These are phyloP conservation scores for Periophthalmodon schlosseri DNA, from an alignment of 2,113 vertebrate species.

Conservation along the genomic window DNA sequence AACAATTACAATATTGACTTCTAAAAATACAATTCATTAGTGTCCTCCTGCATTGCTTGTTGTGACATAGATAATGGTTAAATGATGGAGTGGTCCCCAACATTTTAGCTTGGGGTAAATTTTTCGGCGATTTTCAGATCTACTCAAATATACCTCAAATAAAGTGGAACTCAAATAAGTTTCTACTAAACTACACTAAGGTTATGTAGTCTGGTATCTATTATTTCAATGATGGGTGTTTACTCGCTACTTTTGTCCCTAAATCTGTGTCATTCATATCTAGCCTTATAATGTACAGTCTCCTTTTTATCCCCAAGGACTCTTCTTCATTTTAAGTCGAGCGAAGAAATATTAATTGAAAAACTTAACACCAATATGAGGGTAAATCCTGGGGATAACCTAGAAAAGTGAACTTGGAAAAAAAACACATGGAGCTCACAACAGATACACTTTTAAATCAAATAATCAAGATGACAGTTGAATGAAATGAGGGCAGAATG, in stretches of 20 bases:
- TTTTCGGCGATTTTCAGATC: neutral
- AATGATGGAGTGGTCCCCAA: neutral
- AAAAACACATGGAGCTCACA: conserved; percentile 14
- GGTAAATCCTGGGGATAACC: conserved; percentile 40
- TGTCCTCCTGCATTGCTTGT: neutral
- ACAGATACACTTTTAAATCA: conserved; percentile 47
- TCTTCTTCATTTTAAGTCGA: neutral
- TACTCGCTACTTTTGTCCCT: neutral
- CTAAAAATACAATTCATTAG: neutral
- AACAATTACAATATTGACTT: neutral
- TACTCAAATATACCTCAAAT: neutral
- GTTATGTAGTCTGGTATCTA: neutral
- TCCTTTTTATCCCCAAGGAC: conserved; percentile 14
- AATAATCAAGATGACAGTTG: conserved; percentile 53
- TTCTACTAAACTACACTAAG: neutral
- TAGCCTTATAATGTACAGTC: neutral
- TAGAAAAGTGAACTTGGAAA: conserved; percentile 41
- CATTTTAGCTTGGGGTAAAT: too few relatives aligned
- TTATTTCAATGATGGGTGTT: neutral
- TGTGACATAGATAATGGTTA: neutral
- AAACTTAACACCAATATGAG: conserved; percentile 7
- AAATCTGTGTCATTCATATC: neutral
- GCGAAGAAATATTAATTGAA: neutral
- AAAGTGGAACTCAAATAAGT: neutral
- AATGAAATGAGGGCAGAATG: conserved; percentile 60